Evolutionary conservation across 2,888 invertebrate genomes (phyloP).

Genomic region (Blera fallax): DNA sequence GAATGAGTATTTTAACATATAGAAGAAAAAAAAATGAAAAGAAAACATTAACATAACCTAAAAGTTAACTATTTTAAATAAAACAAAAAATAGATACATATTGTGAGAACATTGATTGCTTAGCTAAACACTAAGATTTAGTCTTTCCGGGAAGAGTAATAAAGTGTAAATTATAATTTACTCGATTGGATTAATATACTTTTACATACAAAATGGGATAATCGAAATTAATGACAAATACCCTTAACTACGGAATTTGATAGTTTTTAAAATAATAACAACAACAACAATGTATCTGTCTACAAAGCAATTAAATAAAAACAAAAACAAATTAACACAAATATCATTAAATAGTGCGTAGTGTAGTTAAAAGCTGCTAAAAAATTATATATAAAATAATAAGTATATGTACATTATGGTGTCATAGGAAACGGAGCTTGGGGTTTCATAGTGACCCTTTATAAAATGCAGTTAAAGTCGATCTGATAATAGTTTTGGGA

Average conservation of each 20-base stretch:
- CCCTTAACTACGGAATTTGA: conserved; percentile 68
- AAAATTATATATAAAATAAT: conserved; percentile 24
- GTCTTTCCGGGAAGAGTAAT: conserved; percentile 39
- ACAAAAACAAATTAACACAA: conserved; percentile 49
- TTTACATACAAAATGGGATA: conserved; percentile 68
- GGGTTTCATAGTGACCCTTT: neutral
- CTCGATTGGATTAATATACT: conserved; percentile 53
- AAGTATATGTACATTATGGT: neutral
- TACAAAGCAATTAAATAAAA: conserved; percentile 61
- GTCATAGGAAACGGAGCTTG: neutral
- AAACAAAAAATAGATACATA: conserved; percentile 28
- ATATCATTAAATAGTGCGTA: conserved; percentile 67
- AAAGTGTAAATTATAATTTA: conserved; percentile 46
- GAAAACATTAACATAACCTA: conserved; percentile 61
- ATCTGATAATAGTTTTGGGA: too few relatives aligned
- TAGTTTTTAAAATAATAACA: conserved; percentile 37
- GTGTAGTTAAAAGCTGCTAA: conserved; percentile 60
- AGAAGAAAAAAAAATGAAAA: conserved; percentile 4
- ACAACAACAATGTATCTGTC: conserved; percentile 56
- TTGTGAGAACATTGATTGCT: conserved; percentile 32
- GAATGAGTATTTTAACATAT: conserved; percentile 60
- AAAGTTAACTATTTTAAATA: conserved; percentile 72
- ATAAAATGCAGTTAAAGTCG: neutral
- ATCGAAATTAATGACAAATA: conserved; percentile 69
- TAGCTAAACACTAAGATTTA: conserved; percentile 61